A percentile compares a stretch with the other conserved stretches of the same genome.
These are phyloP conservation scores for Silurus glanis DNA, from an alignment of 2,113 vertebrate genomes.

Conservation along the genomic window DNA sequence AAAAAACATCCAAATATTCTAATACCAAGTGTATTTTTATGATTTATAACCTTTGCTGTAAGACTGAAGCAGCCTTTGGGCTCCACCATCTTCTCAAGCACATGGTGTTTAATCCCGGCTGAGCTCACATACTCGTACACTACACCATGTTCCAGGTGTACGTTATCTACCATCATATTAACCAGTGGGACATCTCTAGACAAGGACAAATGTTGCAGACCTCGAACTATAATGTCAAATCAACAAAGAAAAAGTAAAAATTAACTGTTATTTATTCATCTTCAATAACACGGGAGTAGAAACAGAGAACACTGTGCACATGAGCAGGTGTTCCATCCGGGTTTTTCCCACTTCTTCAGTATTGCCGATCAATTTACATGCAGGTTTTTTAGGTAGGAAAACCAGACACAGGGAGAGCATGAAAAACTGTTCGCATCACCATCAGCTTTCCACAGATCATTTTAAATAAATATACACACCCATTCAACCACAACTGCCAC, in stretches of 20 bases:
- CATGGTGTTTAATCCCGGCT: slow-evolving; percentile 86
- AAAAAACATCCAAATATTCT: background rate
- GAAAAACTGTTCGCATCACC: background rate
- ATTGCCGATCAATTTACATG: too few species aligned
- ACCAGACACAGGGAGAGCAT: background rate
- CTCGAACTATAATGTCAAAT: slow-evolving; percentile 34
- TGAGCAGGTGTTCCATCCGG: background rate
- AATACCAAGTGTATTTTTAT: background rate
- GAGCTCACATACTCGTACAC: slow-evolving; percentile 94
- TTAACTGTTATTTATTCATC: background rate
- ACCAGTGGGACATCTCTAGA: slow-evolving; percentile 71
- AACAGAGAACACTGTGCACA: background rate
- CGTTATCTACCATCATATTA: slow-evolving; percentile 91
- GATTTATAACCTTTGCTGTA: slow-evolving; percentile 84
- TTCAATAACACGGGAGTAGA: background rate
- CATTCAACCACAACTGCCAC: slow-evolving; percentile 15
- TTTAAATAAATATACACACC: background rate
- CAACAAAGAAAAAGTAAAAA: background rate
- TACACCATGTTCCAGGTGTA: slow-evolving; percentile 89
- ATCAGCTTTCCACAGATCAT: background rate
- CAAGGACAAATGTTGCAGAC: slow-evolving; percentile 63
- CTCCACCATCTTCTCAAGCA: slow-evolving; percentile 92
- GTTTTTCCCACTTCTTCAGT: background rate
- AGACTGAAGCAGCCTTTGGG: slow-evolving; percentile 91
- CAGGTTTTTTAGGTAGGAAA: background rate